A percentile compares a stretch with the other conserved stretches of the same genome.
phyloP scores from a whole-genome alignment of 2,888 invertebrate genomes.

The Onthophagus sagittarius region DNA sequence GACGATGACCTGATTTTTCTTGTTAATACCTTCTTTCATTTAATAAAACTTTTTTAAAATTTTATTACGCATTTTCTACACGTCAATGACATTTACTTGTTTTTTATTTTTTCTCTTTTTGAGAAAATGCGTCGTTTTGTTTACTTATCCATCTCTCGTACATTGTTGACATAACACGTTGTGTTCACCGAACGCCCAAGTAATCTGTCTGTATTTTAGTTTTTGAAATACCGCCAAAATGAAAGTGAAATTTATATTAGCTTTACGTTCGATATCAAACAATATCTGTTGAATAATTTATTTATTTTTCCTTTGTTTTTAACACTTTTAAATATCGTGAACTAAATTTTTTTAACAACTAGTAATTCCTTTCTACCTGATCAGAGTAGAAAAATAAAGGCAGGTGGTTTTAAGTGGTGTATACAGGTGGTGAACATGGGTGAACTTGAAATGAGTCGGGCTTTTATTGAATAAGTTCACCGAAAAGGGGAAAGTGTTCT shows the following conservation, averaged over 20 bases:
- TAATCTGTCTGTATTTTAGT: neutral
- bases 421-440: neutral
- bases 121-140: neutral
- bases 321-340: too few relatives aligned
- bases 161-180: neutral
- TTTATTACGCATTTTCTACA: neutral
- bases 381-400: neutral
- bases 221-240: neutral
- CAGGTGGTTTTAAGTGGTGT: neutral
- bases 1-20: neutral
- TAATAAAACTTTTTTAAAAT: neutral
- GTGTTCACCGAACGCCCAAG: neutral
- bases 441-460: neutral
- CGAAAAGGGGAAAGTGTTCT: neutral
- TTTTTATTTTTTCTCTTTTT: neutral
- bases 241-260: neutral
- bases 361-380: neutral
- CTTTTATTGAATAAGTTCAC: neutral
- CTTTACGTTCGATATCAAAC: neutral
- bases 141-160: neutral
- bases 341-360: neutral
- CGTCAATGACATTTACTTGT: neutral
- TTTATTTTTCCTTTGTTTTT: too few relatives aligned
- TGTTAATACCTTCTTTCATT: neutral
- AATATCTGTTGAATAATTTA: too few relatives aligned